Percentiles rank a stretch among this genome's conserved stretches.
Evolutionary conservation across 92 coral and sea anemone genomes (phyloP).

Genomic region (Epizoanthus illoricatus): DNA sequence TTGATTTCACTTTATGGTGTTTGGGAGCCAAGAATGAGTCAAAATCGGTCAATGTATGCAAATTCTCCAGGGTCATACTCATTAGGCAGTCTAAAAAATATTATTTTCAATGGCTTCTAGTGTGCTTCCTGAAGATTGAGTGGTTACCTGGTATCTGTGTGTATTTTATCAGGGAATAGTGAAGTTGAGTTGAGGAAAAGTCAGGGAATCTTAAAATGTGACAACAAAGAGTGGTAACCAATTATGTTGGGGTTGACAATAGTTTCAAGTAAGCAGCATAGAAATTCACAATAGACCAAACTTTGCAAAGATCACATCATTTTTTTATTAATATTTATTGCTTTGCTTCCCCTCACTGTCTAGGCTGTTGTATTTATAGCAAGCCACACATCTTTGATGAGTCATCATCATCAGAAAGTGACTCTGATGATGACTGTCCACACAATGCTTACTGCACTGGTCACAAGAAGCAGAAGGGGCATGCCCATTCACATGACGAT

Average conservation of each 20-base stretch:
- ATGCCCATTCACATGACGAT: conserved; percentile 38
- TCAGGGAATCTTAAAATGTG: too few species aligned
- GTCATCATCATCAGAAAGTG: conserved; percentile 94
- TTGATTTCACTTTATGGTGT: too few species aligned
- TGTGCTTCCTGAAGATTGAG: too few species aligned
- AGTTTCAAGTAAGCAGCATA: too few species aligned
- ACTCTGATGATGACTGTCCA: conserved; percentile 76
- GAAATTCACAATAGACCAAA: neutral
- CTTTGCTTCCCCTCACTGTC: neutral
- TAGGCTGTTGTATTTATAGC: conserved; percentile 95
- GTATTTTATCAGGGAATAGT: too few species aligned
- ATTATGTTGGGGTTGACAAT: neutral
- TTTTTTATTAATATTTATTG: neutral
- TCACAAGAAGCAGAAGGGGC: conserved; percentile 76
- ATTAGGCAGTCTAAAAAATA: too few species aligned
- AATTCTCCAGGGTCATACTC: too few species aligned
- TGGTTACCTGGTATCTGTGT: too few species aligned
- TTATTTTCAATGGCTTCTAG: too few species aligned
- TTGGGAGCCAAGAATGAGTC: too few species aligned
- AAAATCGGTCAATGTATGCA: too few species aligned
- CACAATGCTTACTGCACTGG: conserved; percentile 98
- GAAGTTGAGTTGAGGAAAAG: too few species aligned
- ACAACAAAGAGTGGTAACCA: neutral
- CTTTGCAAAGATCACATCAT: neutral
- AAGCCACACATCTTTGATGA: conserved; percentile 96